A percentile compares a stretch with the other conserved stretches of the same genome.
phyloP scores from a whole-genome alignment of 2,797 vertebrate species.

The Molossus molossus region DNA sequence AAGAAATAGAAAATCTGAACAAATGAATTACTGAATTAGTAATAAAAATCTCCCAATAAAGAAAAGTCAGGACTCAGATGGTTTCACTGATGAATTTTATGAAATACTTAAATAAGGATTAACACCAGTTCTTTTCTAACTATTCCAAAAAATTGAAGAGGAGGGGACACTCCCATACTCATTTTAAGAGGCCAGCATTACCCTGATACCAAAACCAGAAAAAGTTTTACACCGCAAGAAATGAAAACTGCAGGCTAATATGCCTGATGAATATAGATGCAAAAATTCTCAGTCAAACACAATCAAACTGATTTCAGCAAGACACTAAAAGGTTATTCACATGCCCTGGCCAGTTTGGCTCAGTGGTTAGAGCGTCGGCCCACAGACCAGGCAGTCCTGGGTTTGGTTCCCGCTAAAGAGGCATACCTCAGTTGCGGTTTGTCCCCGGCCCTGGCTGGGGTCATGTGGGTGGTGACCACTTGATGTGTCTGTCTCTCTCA shows the following conservation, averaged over 20 bases:
- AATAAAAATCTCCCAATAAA: not conserved
- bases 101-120: not conserved
- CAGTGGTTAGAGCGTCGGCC: no score
- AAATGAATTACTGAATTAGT: not conserved
- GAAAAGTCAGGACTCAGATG: not conserved
- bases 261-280: not conserved
- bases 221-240: not conserved
- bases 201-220: not conserved
- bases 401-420: no score
- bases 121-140: not conserved
- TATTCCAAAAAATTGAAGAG: not conserved
- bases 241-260: not conserved
- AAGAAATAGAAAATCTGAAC: not conserved
- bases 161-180: not conserved
- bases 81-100: conserved; percentile 7
- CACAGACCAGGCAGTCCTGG: no score
- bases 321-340: not conserved
- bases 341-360: no score
- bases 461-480: no score
- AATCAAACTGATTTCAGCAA: not conserved
- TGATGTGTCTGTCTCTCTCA: no score
- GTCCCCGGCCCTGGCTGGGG: no score
- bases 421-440: no score
- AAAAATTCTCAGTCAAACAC: not conserved
- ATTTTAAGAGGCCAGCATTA: not conserved